A percentile compares a stretch with the other conserved stretches of the same genome.
Evolutionary conservation across 2,113 vertebrate species (phyloP).

Genomic region (Xyrauchen texanus): DNA sequence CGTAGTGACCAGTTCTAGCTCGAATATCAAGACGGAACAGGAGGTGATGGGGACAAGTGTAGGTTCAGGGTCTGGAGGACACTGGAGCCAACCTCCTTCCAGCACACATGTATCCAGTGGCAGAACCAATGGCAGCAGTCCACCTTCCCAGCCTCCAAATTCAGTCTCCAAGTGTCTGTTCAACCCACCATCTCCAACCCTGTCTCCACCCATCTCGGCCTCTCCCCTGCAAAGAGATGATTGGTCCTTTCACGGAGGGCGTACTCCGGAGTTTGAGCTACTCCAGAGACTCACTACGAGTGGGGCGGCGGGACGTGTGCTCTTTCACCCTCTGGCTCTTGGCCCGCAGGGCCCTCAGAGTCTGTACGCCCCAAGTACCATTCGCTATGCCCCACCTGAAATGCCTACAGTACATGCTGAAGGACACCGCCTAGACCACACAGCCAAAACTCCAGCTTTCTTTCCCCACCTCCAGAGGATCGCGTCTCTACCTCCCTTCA

Average conservation of each 20-base stretch:
- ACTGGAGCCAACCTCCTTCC: slow-evolving; percentile 67
- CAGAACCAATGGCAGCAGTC: slow-evolving; percentile 71
- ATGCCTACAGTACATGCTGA: slow-evolving; percentile 67
- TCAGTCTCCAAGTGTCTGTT: slow-evolving; percentile 72
- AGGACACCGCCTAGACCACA: slow-evolving; percentile 67
- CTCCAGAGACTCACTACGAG: slow-evolving; percentile 80
- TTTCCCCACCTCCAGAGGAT: slow-evolving; percentile 87
- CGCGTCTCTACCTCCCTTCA: slow-evolving; percentile 78
- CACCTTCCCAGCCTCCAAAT: slow-evolving; percentile 71
- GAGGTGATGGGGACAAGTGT: slow-evolving; percentile 51
- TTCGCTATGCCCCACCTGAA: slow-evolving; percentile 86
- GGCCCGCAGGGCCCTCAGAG: slow-evolving; percentile 78
- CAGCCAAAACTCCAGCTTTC: slow-evolving; percentile 72
- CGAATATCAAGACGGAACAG: slow-evolving; percentile 78
- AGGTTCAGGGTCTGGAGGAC: slow-evolving; percentile 50
- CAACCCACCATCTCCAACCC: slow-evolving; percentile 69
- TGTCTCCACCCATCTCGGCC: slow-evolving; percentile 74
- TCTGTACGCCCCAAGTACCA: slow-evolving; percentile 86
- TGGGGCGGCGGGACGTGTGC: slow-evolving; percentile 75
- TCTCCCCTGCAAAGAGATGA: slow-evolving; percentile 76
- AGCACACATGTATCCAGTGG: slow-evolving; percentile 65
- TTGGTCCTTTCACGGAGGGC: slow-evolving; percentile 49
- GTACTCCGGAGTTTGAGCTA: slow-evolving; percentile 77
- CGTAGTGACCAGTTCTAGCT: slow-evolving; percentile 61
- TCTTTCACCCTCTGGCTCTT: slow-evolving; percentile 81